Percentiles rank a stretch among this genome's conserved stretches.
phyloP scores from a whole-genome alignment of 2,888 invertebrate genomes.

The Pyrrhosoma nymphula region DNA sequence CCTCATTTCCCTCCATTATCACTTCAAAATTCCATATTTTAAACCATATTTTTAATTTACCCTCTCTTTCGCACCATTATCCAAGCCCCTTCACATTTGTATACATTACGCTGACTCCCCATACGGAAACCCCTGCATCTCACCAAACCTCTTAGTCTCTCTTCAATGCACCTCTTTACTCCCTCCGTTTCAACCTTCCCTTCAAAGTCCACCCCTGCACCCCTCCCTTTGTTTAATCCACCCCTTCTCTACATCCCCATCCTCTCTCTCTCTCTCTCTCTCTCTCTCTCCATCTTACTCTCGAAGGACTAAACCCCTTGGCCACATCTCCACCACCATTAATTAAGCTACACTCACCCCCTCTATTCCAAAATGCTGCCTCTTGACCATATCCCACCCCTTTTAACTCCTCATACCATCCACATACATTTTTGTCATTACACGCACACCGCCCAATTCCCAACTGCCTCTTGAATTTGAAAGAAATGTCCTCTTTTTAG shows the following conservation, averaged over 20 bases:
- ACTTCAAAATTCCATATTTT: background rate
- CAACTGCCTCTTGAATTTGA: background rate
- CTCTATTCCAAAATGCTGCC: background rate
- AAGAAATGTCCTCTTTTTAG: background rate
- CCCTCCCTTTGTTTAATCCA: background rate
- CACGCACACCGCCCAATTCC: background rate
- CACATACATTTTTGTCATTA: background rate
- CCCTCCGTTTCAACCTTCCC: background rate
- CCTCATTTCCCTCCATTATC: background rate
- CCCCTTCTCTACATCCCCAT: background rate
- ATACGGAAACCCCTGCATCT: background rate
- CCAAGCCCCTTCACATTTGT: background rate
- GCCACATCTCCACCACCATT: constrained; percentile 27
- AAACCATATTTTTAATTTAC: constrained; percentile 51
- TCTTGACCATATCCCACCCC: background rate
- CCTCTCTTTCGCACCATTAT: constrained; percentile 4
- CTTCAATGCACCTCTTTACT: background rate
- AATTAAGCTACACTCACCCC: constrained; percentile 43
- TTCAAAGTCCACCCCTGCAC: background rate
- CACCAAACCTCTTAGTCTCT: background rate
- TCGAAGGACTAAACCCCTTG: background rate
- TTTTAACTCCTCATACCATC: background rate
- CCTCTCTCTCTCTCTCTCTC: background rate
- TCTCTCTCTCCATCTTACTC: background rate
- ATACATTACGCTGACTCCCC: background rate